A percentile compares a stretch with the other conserved stretches of the same genome.
phyloP scores from a whole-genome alignment of 2,797 vertebrate species.

The Phrynocephalus guinanensis region DNA sequence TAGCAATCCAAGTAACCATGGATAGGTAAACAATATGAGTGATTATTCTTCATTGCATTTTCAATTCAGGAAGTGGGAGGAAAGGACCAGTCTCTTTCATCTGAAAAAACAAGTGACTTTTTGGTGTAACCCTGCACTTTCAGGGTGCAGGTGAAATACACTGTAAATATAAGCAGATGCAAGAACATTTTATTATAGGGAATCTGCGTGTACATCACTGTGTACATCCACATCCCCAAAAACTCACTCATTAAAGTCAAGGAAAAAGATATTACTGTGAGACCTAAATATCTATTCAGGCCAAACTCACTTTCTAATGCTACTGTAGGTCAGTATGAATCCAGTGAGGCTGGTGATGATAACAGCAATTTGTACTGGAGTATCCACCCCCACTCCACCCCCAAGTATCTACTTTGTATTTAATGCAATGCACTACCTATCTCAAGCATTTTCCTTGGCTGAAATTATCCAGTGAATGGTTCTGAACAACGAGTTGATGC shows the following conservation, averaged over 20 bases:
- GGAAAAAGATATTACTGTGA: conserved; percentile 35
- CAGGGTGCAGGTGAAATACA: not conserved
- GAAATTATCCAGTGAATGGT: conserved; percentile 74
- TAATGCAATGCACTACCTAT: conserved; percentile 62
- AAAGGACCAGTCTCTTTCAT: not conserved
- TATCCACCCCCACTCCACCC: not conserved
- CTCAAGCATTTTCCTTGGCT: conserved; percentile 61
- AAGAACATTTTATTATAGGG: not conserved
- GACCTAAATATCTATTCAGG: conserved; percentile 20
- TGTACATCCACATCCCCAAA: not conserved
- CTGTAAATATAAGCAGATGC: not conserved
- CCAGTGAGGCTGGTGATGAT: not conserved
- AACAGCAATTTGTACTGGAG: conserved; percentile 21
- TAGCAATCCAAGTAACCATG: not conserved
- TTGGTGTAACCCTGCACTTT: not conserved
- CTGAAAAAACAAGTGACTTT: not conserved
- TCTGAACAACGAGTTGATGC: conserved; percentile 71
- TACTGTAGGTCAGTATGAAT: not conserved
- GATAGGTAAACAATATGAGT: not conserved
- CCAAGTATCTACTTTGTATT: conserved; percentile 52
- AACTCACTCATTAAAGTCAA: conserved; percentile 33
- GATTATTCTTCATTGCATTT: not conserved
- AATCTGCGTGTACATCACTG: not conserved
- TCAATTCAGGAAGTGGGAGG: not conserved
- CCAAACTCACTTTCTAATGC: conserved; percentile 30